phyloP scores from a whole-genome alignment of 2,888 invertebrate species.

The Napeogenes inachia region DNA sequence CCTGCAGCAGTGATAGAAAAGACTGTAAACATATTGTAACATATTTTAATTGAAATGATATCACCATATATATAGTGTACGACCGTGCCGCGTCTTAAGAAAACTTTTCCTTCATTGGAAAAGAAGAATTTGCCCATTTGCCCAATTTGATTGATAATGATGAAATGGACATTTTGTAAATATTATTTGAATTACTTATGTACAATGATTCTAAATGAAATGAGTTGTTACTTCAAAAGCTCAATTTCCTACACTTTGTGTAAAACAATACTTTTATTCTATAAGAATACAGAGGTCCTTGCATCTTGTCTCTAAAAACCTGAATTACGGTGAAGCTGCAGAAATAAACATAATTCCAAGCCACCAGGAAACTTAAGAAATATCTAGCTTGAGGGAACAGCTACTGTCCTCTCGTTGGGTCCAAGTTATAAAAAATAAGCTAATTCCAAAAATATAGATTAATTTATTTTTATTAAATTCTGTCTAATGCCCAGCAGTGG shows the following conservation, averaged over 20 bases:
- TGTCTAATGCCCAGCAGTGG: too few relatives aligned
- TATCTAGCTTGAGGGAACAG: constrained; percentile 55
- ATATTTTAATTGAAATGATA: too few relatives aligned
- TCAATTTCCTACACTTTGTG: not conserved
- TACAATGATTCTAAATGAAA: not conserved
- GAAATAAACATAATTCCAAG: constrained; percentile 55
- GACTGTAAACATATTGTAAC: too few relatives aligned
- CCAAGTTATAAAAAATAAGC: constrained; percentile 23
- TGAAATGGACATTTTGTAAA: not conserved
- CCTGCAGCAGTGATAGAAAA: too few relatives aligned
- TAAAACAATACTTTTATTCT: constrained; percentile 12
- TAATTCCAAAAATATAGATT: not conserved
- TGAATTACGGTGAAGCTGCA: constrained; percentile 41
- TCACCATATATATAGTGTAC: too few relatives aligned
- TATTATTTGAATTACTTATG: not conserved
- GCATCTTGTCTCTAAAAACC: constrained; percentile 43
- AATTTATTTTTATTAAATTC: too few relatives aligned
- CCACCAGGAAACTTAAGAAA: constrained; percentile 55
- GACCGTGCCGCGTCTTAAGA: too few relatives aligned
- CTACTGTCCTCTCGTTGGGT: constrained; percentile 47
- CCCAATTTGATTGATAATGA: too few relatives aligned
- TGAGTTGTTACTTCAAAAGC: not conserved
- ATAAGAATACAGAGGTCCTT: constrained; percentile 16
- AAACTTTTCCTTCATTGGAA: too few relatives aligned
- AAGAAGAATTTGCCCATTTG: too few relatives aligned